phyloP scores from a whole-genome alignment of 2,888 invertebrate genomes.

The Crossocerus cetratus region DNA sequence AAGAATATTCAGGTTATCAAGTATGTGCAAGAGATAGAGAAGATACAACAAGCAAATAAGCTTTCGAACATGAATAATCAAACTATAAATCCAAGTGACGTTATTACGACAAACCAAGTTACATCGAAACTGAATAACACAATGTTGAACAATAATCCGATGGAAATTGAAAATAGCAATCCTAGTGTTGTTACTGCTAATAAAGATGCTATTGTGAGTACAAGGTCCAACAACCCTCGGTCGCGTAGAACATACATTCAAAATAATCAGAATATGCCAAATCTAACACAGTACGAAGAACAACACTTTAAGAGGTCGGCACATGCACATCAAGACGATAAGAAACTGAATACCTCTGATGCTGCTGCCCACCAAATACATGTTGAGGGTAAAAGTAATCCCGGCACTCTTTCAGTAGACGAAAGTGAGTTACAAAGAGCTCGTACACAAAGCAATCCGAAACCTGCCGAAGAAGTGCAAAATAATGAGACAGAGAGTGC shows the following conservation, averaged over 20 bases:
- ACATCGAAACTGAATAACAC: constrained; percentile 58
- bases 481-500: constrained; percentile 50
- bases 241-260: constrained; percentile 64
- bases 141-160: constrained; percentile 40
- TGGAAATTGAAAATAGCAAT: constrained; percentile 56
- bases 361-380: constrained; percentile 6
- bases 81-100: constrained; percentile 58
- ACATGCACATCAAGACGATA: constrained; percentile 51
- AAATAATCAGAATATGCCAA: constrained; percentile 49
- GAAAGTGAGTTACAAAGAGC: constrained; percentile 48
- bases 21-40: constrained; percentile 78
- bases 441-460: constrained; percentile 35
- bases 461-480: constrained; percentile 40
- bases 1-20: constrained; percentile 73
- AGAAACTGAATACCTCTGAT: constrained; percentile 43
- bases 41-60: constrained; percentile 75
- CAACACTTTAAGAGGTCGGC: constrained; percentile 60
- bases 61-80: constrained; percentile 54
- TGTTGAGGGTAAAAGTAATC: constrained; percentile 43
- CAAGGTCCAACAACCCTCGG: constrained; percentile 62
- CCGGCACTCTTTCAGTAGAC: constrained; percentile 45
- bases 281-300: constrained; percentile 51
- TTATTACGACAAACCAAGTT: constrained; percentile 47
- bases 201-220: constrained; percentile 59
- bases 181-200: constrained; percentile 46